phyloP scores from a whole-genome alignment of 2,797 vertebrate species.

The Karalla daura region DNA sequence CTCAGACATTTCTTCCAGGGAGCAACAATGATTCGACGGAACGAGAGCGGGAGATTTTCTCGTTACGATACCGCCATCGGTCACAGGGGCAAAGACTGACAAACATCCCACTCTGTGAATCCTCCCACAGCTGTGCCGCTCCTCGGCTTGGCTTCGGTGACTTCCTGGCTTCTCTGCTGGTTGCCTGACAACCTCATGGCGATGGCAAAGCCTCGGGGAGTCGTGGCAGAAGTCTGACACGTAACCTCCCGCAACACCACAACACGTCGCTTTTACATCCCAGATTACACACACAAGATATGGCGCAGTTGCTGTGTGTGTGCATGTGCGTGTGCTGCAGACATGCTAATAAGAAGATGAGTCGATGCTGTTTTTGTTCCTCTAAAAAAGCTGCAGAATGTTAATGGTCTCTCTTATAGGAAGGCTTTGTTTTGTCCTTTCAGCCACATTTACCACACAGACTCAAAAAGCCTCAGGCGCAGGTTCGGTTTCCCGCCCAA shows the following conservation, averaged over 20 bases:
- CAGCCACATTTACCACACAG: background rate
- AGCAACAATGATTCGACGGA: too few relatives aligned
- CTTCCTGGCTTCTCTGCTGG: conserved; percentile 2
- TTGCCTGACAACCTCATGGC: conserved; percentile 1
- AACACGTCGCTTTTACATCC: background rate
- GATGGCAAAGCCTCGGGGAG: background rate
- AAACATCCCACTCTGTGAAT: background rate
- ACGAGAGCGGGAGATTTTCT: too few relatives aligned
- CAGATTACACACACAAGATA: background rate
- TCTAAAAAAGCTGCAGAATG: background rate
- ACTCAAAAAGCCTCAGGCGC: too few relatives aligned
- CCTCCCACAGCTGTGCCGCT: background rate
- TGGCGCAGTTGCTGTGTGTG: too few relatives aligned
- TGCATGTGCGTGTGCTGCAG: background rate
- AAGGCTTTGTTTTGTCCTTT: too few relatives aligned
- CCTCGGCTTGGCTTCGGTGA: background rate
- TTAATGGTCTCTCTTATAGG: too few relatives aligned
- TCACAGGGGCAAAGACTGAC: background rate
- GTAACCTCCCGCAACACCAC: background rate
- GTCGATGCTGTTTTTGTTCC: background rate
- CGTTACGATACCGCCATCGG: too few relatives aligned
- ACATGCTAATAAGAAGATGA: background rate
- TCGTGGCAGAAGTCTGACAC: too few relatives aligned
- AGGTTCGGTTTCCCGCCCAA: too few relatives aligned
- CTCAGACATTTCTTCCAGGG: too few relatives aligned